These are phyloP conservation scores for Corythoichthys haematopterus DNA, from an alignment of 2,113 vertebrate species.

Conservation along the genomic window DNA sequence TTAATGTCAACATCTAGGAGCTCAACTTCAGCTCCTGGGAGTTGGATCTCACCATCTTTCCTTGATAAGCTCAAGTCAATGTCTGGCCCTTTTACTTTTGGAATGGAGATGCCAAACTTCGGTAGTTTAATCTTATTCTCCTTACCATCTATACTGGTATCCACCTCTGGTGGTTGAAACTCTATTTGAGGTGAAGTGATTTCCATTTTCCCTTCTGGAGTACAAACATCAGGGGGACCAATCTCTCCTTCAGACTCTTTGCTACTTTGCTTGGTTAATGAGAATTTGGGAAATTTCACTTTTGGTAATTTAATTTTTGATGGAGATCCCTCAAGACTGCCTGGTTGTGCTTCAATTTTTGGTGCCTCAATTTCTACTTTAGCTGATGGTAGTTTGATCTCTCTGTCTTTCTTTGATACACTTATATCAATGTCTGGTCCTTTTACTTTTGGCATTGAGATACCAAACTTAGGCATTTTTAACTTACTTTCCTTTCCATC, in stretches of 20 bases:
- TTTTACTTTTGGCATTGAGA: slow-evolving; percentile 4
- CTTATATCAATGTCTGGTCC: slow-evolving; percentile 13
- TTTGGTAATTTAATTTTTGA: slow-evolving; percentile 1
- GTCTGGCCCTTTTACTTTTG: slow-evolving; percentile 2
- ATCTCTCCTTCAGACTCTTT: slow-evolving; percentile 4
- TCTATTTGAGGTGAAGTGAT: slow-evolving; percentile 10
- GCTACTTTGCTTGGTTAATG: background rate
- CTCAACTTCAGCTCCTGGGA: slow-evolving; percentile 6
- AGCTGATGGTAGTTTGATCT: background rate
- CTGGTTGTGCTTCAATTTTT: background rate
- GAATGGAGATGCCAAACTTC: slow-evolving; percentile 19
- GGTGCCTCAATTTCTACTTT: slow-evolving; percentile 9
- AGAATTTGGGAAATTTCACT: background rate
- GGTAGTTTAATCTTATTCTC: slow-evolving; percentile 36
- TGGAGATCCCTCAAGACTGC: too few species aligned
- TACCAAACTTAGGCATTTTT: slow-evolving; percentile 37
- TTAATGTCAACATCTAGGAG: background rate
- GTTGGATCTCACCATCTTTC: slow-evolving; percentile 9
- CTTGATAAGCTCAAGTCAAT: slow-evolving; percentile 17
- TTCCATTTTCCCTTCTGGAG: slow-evolving; percentile 30
- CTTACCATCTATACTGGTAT: background rate
- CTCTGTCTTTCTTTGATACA: slow-evolving; percentile 12
- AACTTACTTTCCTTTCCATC: slow-evolving; percentile 18
- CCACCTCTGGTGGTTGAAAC: background rate
- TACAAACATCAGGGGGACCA: slow-evolving; percentile 10